These are phyloP conservation scores for Callithrix jacchus DNA, from an alignment of 2,113 vertebrate species.

Conservation along the genomic window DNA sequence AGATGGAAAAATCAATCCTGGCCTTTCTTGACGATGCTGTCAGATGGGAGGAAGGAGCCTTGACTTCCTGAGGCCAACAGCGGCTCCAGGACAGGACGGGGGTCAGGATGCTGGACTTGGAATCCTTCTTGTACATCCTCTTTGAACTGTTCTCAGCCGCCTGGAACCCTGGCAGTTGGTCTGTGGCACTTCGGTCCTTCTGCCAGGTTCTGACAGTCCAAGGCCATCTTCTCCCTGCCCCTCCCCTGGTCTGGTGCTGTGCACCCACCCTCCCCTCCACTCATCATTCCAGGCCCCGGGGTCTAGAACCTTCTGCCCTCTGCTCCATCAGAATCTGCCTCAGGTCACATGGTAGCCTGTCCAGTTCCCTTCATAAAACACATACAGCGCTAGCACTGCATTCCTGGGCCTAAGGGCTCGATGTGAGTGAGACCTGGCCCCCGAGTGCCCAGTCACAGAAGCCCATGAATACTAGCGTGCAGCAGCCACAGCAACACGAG, in stretches of 20 bases:
- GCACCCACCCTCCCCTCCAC: rapidly evolving
- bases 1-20: not conserved
- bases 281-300: not conserved
- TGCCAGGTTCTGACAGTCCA: not conserved
- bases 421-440: not conserved
- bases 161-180: not conserved
- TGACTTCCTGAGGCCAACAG: not conserved
- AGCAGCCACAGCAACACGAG: not conserved
- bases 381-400: too few relatives aligned
- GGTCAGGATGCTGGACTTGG: rapidly evolving
- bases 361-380: not conserved
- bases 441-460: not conserved
- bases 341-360: not conserved
- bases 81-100: not conserved
- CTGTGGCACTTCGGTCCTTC: too few relatives aligned
- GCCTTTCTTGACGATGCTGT: not conserved
- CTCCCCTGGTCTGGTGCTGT: not conserved
- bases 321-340: not conserved
- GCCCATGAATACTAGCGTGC: not conserved
- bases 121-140: not conserved
- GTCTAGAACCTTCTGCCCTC: not conserved
- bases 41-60: not conserved
- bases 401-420: not conserved
- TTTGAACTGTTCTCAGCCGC: too few relatives aligned
- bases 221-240: not conserved